These are phyloP conservation scores for Berghia stephanieae DNA, from an alignment of 1,140 invertebrate species.

Conservation along the genomic window DNA sequence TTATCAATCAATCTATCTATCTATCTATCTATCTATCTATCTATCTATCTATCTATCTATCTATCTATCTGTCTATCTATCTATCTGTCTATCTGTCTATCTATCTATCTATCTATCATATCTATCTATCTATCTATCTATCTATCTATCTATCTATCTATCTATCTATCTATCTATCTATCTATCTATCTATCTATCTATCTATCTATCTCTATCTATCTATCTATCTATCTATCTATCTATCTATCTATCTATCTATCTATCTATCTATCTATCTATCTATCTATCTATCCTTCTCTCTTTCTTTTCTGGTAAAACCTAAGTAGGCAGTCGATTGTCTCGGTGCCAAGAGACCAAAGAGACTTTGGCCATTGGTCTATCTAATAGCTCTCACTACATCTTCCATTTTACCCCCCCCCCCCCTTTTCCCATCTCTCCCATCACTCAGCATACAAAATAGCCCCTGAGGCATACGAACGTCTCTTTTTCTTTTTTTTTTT, in stretches of 20 bases:
- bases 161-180: constrained; percentile 19
- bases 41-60: constrained; percentile 19
- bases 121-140: constrained; percentile 17
- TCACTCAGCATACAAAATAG: too few species aligned
- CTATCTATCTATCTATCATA: constrained; percentile 19
- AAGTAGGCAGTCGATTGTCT: not conserved
- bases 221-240: not conserved
- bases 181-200: constrained; percentile 17
- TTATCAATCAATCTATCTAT: not conserved
- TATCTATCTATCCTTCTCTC: not conserved
- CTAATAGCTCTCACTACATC: too few species aligned
- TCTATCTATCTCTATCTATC: not conserved
- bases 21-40: constrained; percentile 19
- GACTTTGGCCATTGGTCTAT: not conserved
- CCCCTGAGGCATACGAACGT: not conserved
- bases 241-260: constrained; percentile 17
- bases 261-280: constrained; percentile 12
- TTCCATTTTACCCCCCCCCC: too few species aligned
- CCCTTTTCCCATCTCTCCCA: too few species aligned
- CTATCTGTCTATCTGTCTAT: constrained; percentile 16
- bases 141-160: constrained; percentile 19
- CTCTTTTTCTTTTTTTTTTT: not conserved
- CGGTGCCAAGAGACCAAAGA: not conserved
- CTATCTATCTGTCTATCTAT: constrained; percentile 18
- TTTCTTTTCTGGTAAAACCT: too few species aligned